Evolutionary conservation across 2,113 vertebrate genomes (phyloP).

Genomic region (Diadophis punctatus): DNA sequence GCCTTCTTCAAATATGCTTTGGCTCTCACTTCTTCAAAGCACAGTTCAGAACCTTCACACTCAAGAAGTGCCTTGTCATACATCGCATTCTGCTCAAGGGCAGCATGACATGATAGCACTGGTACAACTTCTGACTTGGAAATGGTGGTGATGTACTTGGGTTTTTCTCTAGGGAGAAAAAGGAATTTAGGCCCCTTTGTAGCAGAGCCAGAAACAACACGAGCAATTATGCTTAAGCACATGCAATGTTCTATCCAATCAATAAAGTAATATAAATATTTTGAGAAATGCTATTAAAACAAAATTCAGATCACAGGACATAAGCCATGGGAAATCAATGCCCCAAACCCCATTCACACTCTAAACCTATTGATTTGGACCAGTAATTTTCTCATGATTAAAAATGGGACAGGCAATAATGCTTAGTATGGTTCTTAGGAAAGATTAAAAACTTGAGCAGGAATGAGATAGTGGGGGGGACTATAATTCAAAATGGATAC

Average conservation of each 20-base stretch:
- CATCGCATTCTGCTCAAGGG: conserved; percentile 61
- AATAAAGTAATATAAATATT: not conserved
- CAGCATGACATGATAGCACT: conserved; percentile 13
- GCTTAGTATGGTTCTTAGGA: not conserved
- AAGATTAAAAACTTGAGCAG: not conserved
- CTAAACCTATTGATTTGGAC: not conserved
- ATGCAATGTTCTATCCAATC: not conserved
- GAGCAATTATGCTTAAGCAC: not conserved
- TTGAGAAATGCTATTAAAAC: not conserved
- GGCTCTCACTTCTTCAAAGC: conserved; percentile 84
- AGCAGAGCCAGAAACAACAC: not conserved
- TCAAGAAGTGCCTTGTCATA: conserved; percentile 72
- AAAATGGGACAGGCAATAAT: not conserved
- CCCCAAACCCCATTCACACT: not conserved
- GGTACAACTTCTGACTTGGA: conserved; percentile 60
- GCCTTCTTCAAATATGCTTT: conserved; percentile 61
- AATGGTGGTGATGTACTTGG: conserved; percentile 40
- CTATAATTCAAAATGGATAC: not conserved
- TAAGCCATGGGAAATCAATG: not conserved
- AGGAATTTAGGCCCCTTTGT: not conserved
- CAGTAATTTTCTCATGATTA: not conserved
- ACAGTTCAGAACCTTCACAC: conserved; percentile 73
- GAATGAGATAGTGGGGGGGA: not conserved
- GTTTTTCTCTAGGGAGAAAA: conserved; percentile 37
- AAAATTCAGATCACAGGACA: not conserved